These are phyloP conservation scores for Lamellibrachia columna DNA, from an alignment of 2,888 invertebrate genomes.

Conservation along the genomic window DNA sequence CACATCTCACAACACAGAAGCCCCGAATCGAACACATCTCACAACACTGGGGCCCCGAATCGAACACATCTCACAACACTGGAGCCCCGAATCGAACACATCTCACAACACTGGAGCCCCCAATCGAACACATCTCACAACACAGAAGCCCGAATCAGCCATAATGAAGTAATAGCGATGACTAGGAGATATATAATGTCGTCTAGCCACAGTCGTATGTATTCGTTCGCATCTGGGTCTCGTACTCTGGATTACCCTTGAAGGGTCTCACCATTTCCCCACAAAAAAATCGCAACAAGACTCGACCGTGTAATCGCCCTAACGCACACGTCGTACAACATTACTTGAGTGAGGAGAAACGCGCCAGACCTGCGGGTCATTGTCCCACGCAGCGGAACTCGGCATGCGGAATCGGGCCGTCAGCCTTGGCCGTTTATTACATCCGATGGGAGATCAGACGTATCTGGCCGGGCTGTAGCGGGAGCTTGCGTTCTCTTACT, in stretches of 20 bases:
- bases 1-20: too few species aligned
- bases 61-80: too few species aligned
- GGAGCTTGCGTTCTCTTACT: not conserved
- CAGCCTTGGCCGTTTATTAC: not conserved
- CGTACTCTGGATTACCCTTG: not conserved
- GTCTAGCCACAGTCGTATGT: not conserved
- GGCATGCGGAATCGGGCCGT: not conserved
- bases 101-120: too few species aligned
- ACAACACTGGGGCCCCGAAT: too few species aligned
- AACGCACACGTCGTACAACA: not conserved
- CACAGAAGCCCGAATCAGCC: too few species aligned
- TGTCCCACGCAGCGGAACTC: not conserved
- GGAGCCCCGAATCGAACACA: too few species aligned
- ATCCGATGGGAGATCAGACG: not conserved
- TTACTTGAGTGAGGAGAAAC: not conserved
- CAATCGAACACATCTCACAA: too few species aligned
- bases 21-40: too few species aligned
- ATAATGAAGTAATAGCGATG: not conserved
- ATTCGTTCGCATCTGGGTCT: not conserved
- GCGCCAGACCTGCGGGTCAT: not conserved
- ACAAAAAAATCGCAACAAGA: not conserved
- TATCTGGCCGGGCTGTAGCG: not conserved
- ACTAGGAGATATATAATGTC: not conserved
- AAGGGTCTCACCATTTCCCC: not conserved
- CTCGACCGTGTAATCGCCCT: not conserved